Percentiles rank a stretch among this genome's conserved stretches.
These are phyloP conservation scores for Pediacus dermestoides DNA, from an alignment of 2,888 invertebrate genomes.

Conservation along the genomic window DNA sequence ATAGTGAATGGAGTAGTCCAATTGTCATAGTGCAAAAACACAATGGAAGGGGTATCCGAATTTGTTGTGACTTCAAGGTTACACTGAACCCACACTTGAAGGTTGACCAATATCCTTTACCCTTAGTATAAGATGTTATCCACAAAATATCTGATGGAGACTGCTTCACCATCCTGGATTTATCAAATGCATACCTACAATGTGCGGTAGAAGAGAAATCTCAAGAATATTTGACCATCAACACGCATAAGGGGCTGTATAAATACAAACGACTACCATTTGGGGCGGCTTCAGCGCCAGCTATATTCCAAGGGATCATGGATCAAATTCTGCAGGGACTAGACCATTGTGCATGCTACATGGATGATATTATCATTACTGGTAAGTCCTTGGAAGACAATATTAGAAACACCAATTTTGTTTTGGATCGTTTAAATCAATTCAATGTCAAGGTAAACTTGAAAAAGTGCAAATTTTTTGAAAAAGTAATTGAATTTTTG, in stretches of 20 bases:
- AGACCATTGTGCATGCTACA: conserved; percentile 9
- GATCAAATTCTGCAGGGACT: conserved; percentile 9
- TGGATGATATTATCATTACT: conserved; percentile 18
- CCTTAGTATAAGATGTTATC: conserved; percentile 35
- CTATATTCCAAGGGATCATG: conserved; percentile 17
- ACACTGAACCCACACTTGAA: conserved; percentile 31
- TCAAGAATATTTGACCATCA: conserved; percentile 24
- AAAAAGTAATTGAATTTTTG: conserved; percentile 9
- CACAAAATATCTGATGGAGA: conserved; percentile 27
- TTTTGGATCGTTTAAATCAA: conserved; percentile 7
- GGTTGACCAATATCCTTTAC: conserved; percentile 34
- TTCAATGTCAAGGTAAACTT: conserved; percentile 12
- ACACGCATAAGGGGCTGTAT: conserved; percentile 11
- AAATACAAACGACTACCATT: conserved; percentile 11
- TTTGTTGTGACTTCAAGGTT: conserved; percentile 37
- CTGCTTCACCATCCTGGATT: conserved; percentile 31
- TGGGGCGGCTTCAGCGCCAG: conserved; percentile 13
- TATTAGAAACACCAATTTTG: conserved; percentile 2
- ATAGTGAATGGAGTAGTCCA: conserved; percentile 30
- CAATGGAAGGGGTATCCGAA: conserved; percentile 23
- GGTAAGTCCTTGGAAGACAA: conserved; percentile 16
- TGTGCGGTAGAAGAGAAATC: conserved; percentile 26
- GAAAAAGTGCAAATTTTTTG: conserved; percentile 10
- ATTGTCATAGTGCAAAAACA: conserved; percentile 34
- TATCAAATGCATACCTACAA: conserved; percentile 34